These are phyloP conservation scores for Pecten maximus DNA, from an alignment of 2,888 invertebrate genomes.

Conservation along the genomic window DNA sequence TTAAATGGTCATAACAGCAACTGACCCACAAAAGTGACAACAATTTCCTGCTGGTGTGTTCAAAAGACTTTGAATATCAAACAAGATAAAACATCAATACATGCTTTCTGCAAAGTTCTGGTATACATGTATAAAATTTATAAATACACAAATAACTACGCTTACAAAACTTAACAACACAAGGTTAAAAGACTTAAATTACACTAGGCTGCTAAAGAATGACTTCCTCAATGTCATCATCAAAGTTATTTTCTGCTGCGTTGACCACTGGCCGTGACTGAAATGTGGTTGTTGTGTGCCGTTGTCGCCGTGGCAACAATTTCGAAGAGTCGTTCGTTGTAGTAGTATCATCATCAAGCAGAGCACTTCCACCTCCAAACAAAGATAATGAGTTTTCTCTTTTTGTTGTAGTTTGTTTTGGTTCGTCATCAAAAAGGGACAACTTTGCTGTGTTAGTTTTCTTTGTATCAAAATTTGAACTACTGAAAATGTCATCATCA, in stretches of 20 bases:
- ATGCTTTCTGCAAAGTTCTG: neutral
- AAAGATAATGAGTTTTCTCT: conserved; percentile 67
- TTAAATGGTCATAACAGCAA: neutral
- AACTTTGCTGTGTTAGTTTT: conserved; percentile 52
- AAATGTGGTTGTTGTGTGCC: conserved; percentile 73
- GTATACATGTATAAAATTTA: conserved; percentile 24
- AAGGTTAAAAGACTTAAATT: neutral
- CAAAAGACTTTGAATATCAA: neutral
- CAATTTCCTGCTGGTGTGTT: neutral
- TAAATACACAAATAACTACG: conserved; percentile 1
- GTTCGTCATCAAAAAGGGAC: conserved; percentile 73
- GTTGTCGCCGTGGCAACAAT: conserved; percentile 65
- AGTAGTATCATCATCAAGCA: conserved; percentile 72
- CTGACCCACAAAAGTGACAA: neutral
- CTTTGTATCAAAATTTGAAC: conserved; percentile 56
- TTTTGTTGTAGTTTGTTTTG: conserved; percentile 56
- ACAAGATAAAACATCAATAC: conserved; percentile 10
- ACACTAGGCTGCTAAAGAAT: conserved; percentile 60
- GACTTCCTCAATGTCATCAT: conserved; percentile 80
- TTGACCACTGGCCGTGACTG: conserved; percentile 73
- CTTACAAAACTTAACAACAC: conserved; percentile 12
- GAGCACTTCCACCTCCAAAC: conserved; percentile 77
- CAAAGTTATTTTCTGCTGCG: conserved; percentile 75
- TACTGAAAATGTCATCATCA: conserved; percentile 65
- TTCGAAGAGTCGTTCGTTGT: conserved; percentile 54